Conservation (phyloP, 1,140 invertebrate genomes). For the Panulirus ornatus region DNA sequence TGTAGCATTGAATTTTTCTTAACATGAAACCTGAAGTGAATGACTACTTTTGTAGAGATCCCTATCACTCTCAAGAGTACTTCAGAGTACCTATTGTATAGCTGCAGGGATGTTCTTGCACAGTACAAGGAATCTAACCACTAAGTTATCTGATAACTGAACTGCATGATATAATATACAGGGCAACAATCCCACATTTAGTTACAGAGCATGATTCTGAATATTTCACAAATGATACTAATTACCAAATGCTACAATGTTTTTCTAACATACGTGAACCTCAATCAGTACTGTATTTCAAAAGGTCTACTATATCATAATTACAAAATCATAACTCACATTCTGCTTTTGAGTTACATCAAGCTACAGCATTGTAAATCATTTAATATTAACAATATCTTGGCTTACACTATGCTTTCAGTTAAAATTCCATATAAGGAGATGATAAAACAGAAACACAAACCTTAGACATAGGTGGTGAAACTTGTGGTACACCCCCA, state of each 20-base stretch:
- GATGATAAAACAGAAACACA: not conserved
- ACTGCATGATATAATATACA: not conserved
- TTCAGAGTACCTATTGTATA: not conserved
- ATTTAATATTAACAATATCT: not conserved
- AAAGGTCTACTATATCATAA: not conserved
- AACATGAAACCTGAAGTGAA: too few relatives aligned
- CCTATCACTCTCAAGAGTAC: not conserved
- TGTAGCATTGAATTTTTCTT: too few relatives aligned
- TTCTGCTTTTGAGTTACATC: not conserved
- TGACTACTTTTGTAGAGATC: too few relatives aligned
- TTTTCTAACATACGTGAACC: too few relatives aligned
- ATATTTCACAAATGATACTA: not conserved
- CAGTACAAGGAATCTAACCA: not conserved
- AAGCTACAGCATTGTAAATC: not conserved
- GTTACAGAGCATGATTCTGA: not conserved
- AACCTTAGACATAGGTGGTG: conserved; percentile 54
- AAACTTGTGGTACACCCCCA: not conserved
- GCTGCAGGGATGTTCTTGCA: not conserved
- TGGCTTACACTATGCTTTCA: not conserved
- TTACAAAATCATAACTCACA: not conserved
- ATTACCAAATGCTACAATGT: too few relatives aligned
- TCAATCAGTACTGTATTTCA: not conserved
- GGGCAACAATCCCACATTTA: too few relatives aligned
- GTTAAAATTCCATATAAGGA: not conserved
- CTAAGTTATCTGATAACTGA: not conserved